phyloP scores from a whole-genome alignment of 2,797 vertebrate species.

The Hypotaenidia okinawae region DNA sequence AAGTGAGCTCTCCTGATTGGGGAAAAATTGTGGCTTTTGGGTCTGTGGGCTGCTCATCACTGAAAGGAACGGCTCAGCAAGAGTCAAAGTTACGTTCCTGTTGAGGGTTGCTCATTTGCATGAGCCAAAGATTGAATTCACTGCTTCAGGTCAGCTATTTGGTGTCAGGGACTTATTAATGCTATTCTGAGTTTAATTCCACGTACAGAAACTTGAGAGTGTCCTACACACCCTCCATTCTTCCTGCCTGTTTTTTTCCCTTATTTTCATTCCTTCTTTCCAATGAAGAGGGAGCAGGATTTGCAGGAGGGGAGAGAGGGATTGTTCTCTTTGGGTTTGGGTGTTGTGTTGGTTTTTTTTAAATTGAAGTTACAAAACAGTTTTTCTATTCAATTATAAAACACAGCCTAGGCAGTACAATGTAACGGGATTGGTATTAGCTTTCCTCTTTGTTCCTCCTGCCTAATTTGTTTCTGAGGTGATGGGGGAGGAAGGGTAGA shows the following conservation, averaged over 20 bases:
- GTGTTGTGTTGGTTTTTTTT: neutral
- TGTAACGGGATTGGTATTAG: neutral
- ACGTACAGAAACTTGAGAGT: neutral
- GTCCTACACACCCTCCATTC: neutral
- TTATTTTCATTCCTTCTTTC: neutral
- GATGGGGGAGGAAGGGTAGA: neutral
- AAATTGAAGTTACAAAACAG: neutral
- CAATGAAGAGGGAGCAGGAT: neutral
- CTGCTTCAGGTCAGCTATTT: neutral
- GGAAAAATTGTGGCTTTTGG: neutral
- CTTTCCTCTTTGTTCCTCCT: neutral
- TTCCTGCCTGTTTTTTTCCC: neutral
- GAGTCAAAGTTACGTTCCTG: neutral
- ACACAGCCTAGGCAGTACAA: neutral
- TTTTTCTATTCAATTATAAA: neutral
- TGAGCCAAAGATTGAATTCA: neutral
- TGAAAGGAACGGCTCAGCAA: neutral
- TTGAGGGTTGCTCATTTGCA: neutral
- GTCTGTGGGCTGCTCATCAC: neutral
- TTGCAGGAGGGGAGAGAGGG: neutral
- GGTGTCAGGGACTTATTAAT: neutral
- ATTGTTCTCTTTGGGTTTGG: neutral
- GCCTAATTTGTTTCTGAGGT: neutral
- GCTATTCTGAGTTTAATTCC: neutral
- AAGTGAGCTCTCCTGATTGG: neutral